Evolutionary conservation across 30 jellyfish, hydroid and myxozoan genomes (phyloP).

Genomic region (Cassiopea xamachana): DNA sequence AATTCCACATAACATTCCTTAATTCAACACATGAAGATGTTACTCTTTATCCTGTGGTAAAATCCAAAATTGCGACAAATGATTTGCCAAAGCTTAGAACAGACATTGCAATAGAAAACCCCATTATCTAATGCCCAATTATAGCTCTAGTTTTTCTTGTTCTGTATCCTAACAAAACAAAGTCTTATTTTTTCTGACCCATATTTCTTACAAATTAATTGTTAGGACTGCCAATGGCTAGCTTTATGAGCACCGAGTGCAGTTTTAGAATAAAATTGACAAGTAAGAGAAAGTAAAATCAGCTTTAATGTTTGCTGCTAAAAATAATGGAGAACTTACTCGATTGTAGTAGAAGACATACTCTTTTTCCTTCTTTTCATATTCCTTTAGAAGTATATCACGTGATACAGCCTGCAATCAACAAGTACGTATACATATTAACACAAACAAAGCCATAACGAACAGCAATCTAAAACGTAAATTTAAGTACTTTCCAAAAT

Average conservation of each 20-base stretch:
- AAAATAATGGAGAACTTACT: constrained; percentile 11
- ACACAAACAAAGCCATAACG: not conserved
- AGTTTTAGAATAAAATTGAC: not conserved
- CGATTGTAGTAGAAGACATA: constrained; percentile 67
- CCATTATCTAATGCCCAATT: too few species aligned
- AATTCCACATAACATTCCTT: not conserved
- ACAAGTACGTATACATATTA: not conserved
- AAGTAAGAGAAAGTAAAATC: not conserved
- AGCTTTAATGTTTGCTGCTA: not conserved
- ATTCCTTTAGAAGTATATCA: constrained; percentile 56
- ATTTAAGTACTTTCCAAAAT: too few species aligned
- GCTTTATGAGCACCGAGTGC: not conserved
- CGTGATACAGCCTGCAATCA: constrained; percentile 43
- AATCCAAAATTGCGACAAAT: too few species aligned
- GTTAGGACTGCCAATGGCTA: too few species aligned
- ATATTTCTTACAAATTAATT: too few species aligned
- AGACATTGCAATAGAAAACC: too few species aligned
- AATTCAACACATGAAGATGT: not conserved
- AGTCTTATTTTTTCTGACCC: too few species aligned
- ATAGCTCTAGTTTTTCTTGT: too few species aligned
- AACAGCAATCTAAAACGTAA: not conserved
- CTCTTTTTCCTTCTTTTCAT: constrained; percentile 64
- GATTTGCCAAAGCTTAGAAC: too few species aligned
- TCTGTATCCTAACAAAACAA: too few species aligned
- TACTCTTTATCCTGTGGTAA: not conserved